A percentile compares a stretch with the other conserved stretches of the same genome.
phyloP scores from a whole-genome alignment of 2,888 invertebrate species.

The Zelleria hepariella region DNA sequence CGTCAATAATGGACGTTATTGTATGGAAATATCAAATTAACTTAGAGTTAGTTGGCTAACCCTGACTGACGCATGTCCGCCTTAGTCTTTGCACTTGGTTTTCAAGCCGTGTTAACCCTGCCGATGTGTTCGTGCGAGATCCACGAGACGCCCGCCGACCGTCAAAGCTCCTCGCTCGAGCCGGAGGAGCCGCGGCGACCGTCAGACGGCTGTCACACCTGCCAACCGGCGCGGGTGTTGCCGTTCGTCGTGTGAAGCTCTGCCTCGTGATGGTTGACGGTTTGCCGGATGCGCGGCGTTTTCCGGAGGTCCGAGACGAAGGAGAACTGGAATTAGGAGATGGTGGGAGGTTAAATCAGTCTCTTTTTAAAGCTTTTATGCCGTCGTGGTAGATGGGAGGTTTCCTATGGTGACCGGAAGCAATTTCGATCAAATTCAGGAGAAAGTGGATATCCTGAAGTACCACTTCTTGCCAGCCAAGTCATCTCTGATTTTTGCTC shows the following conservation, averaged over 20 bases:
- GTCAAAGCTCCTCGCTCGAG: conserved; percentile 31
- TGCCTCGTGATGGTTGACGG: conserved; percentile 36
- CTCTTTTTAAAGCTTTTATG: too few relatives aligned
- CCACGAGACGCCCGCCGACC: conserved; percentile 44
- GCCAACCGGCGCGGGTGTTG: conserved; percentile 46
- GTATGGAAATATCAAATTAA: too few relatives aligned
- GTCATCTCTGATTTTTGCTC: too few relatives aligned
- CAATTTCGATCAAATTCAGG: too few relatives aligned
- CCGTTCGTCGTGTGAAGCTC: conserved; percentile 59
- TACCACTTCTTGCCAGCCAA: too few relatives aligned
- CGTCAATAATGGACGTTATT: too few relatives aligned
- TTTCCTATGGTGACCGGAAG: too few relatives aligned
- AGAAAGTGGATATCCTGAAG: too few relatives aligned
- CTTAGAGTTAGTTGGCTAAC: too few relatives aligned
- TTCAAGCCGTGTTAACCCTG: conserved; percentile 10
- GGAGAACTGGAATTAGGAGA: conserved; percentile 38
- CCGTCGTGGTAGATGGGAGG: too few relatives aligned
- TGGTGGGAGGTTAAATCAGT: background rate
- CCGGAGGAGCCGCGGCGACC: conserved; percentile 31
- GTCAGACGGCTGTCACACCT: conserved; percentile 59
- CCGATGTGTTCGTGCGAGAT: conserved; percentile 52
- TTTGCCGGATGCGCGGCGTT: conserved; percentile 31
- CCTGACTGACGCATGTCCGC: too few relatives aligned
- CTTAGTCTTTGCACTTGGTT: too few relatives aligned
- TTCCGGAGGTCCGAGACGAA: conserved; percentile 59